Conservation (phyloP, 64 coral and sea anemone genomes). For the Montipora capricornis region DNA sequence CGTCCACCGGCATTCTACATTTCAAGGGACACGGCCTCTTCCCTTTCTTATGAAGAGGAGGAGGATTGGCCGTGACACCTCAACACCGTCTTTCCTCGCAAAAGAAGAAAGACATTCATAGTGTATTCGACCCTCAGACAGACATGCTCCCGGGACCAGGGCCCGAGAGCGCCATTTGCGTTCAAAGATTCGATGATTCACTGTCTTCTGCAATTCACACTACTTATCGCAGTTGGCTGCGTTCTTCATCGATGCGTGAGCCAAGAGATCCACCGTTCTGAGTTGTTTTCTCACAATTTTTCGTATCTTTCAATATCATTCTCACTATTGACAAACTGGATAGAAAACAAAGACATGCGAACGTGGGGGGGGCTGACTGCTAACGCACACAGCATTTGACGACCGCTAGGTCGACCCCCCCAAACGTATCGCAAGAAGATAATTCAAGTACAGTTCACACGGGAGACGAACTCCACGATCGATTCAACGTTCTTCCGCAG, state of each 20-base stretch:
- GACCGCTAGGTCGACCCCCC: too few species aligned
- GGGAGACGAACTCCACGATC: not conserved
- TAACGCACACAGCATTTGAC: too few species aligned
- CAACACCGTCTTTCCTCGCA: not conserved
- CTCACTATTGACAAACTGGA: too few species aligned
- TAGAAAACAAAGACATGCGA: too few species aligned
- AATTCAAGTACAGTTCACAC: not conserved
- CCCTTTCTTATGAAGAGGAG: too few species aligned
- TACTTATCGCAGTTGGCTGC: slow-evolving; percentile 32
- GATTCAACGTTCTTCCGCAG: slow-evolving; percentile 56
- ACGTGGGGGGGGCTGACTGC: too few species aligned
- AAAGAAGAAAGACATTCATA: too few species aligned
- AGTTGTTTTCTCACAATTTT: too few species aligned
- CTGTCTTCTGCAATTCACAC: slow-evolving; percentile 51
- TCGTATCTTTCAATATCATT: too few species aligned
- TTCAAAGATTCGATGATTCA: slow-evolving; percentile 41
- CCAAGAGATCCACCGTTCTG: not conserved
- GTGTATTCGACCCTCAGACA: slow-evolving; percentile 31
- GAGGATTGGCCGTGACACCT: not conserved
- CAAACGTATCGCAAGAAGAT: not conserved
- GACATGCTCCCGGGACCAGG: slow-evolving; percentile 18
- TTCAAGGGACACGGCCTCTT: slow-evolving; percentile 29
- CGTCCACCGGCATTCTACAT: not conserved
- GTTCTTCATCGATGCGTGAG: slow-evolving; percentile 45
- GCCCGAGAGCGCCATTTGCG: slow-evolving; percentile 40